Evolutionary conservation across 1,140 invertebrate species (phyloP), one percentile per base, ranked within the genome.

Genomic region (Lethrus apterus): DNA sequence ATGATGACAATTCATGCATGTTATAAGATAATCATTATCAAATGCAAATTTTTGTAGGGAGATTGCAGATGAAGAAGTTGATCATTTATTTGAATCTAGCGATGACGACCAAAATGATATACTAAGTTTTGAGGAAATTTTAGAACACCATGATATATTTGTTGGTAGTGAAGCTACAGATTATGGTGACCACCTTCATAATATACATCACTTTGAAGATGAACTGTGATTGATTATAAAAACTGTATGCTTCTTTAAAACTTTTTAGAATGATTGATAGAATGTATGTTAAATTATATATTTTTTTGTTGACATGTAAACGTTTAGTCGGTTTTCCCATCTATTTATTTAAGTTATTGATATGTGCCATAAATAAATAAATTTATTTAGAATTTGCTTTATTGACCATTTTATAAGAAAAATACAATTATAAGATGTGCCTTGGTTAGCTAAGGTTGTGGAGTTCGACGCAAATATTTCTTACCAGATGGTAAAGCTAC

Each of bases 131-230:
- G 71, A 86, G 4, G 95, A 98, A 75, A 82, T 98, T 36, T 63
- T 96, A 0, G 76, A 83, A 11, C 86, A 93, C 65, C 84, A 96
- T 64, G 86, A 94, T 50, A 78, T 84, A 29, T 98, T 98, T 71
- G 92, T 98, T 10, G 93, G 93, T 10, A 94, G 89, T 64, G 92
- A 97, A 74, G 93, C 86, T 0, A 94, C 92, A n/a, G 89, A 94
- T 63, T 96, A 91, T 70, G 93, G 91, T 2, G 82, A 92, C 60
- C 88, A 93, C 66, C 74, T 94, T 26, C 77, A 86, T 38, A 83
- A 86, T 55, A 78, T 87, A 42, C 82, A 89, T 47, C 75, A 80
- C 55, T 87, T 90, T 56, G 69, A 78, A 45, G 89, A 93, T 60
- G 89, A 93, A 70, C 76, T 93, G 31, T 92, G 73, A 77, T 33